Evolutionary conservation across 2,888 invertebrate genomes (phyloP).

Genomic region (Sinohyriopsis cumingii): DNA sequence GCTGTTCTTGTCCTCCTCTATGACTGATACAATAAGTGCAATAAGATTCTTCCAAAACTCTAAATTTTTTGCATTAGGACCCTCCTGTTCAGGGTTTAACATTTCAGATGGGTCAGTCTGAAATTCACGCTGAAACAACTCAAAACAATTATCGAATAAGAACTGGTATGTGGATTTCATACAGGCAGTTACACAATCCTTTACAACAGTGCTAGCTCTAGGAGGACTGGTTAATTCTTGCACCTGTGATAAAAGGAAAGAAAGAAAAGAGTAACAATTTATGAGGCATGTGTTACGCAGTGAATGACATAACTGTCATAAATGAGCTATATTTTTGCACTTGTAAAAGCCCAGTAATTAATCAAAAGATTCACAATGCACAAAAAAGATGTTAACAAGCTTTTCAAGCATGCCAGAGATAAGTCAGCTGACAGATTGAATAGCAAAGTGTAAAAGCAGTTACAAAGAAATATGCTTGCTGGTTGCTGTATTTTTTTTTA

Average conservation of each 20-base stretch:
- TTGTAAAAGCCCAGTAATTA: too few relatives aligned
- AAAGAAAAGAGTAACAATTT: neutral
- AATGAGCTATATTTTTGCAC: too few relatives aligned
- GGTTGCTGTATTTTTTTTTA: too few relatives aligned
- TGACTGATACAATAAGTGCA: constrained; percentile 96
- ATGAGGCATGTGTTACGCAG: neutral
- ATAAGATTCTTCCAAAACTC: constrained; percentile 99
- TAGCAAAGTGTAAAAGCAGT: too few relatives aligned
- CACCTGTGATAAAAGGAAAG: constrained; percentile 78
- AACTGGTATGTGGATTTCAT: constrained; percentile 99
- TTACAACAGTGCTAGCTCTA: constrained; percentile 97
- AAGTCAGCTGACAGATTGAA: too few relatives aligned
- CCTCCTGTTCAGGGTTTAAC: constrained; percentile 60
- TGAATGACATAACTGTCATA: too few relatives aligned
- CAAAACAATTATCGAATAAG: constrained; percentile 98
- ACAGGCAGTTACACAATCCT: constrained; percentile 99
- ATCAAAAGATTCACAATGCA: too few relatives aligned
- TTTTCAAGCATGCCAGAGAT: too few relatives aligned
- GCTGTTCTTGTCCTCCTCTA: constrained; percentile 98
- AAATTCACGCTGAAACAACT: constrained; percentile 83
- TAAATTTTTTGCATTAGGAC: constrained; percentile 88
- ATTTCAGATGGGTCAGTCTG: constrained; percentile 60
- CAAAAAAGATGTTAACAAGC: too few relatives aligned
- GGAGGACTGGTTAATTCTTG: constrained; percentile 99
- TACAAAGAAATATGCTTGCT: too few relatives aligned